Base-by-base conservation (phyloP, 2,888 invertebrate species). In the Abrostola triplasia region DNA sequence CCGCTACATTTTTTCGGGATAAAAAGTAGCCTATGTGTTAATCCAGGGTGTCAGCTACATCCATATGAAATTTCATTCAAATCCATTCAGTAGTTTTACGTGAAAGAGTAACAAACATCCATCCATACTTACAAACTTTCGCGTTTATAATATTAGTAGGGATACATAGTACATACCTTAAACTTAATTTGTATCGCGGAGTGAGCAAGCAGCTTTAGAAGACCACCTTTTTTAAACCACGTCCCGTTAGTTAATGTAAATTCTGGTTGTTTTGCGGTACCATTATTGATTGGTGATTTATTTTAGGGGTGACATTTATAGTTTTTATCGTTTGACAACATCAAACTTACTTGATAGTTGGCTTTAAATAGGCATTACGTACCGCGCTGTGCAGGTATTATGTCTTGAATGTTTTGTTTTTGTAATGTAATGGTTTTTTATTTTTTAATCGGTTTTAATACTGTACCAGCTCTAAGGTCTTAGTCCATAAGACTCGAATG, bases 231-330 rank as follows among this genome's bases (percentile, higher is more conserved):
- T 76, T 62, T 67, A 82, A 81, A 75, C 56, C 63, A 67, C 59
- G 61, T 73, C 55, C 61, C 56, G 59, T 59, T 67, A 70, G 71
- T 87, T 81, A 84, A 86, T 84, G 83, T 83, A 82, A 85, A 84
- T 87, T 69, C 60, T 69, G 80, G 73, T 75, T 74, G 80, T 81
- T 80, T 70, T 74, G 79, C 70, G 71, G 70, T 79, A 76, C 73
- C 76, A 70, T 79, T 76, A 73, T 76, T 83, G 85, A 86, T 86
- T 81, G 78, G 74, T 85, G 86, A 88, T 88, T 88, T 88, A 88
- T 86, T 70, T 71, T 42, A 49, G 72, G 71, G 74, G 79, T 67
- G 73, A 65, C 58, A 79, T 81, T 82, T 72, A 79, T 80, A 70
- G 67, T 70, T 76, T 80, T 74, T 59, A 73, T 57, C 52, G 50